These are phyloP conservation scores for Bergia sp. DNA, from an alignment of 92 coral and sea anemone species.

Conservation along the genomic window DNA sequence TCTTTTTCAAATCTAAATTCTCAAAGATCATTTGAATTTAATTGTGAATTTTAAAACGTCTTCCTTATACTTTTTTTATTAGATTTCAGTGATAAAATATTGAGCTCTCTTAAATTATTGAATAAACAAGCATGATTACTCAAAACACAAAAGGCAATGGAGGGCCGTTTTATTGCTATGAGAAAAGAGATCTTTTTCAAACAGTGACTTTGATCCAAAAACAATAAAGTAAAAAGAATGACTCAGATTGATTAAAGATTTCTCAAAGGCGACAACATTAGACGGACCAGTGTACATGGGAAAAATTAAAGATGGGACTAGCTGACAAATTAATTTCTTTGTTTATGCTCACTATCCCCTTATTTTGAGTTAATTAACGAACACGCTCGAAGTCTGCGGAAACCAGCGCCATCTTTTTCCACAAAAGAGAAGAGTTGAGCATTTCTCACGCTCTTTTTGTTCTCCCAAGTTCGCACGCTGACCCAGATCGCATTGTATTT, in stretches of 20 bases:
- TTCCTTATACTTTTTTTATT: neutral
- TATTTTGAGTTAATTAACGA: conserved; percentile 18
- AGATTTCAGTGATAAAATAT: neutral
- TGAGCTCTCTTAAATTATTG: neutral
- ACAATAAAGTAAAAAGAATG: neutral
- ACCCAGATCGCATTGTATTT: neutral
- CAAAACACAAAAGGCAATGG: neutral
- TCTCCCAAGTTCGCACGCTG: neutral
- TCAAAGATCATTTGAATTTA: neutral
- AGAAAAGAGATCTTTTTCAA: neutral
- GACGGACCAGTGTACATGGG: conserved; percentile 10
- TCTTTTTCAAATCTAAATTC: neutral
- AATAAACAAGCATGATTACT: conserved; percentile 6
- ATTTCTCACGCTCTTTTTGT: conserved; percentile 32
- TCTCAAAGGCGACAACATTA: conserved; percentile 2
- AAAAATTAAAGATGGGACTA: neutral
- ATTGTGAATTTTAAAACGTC: neutral
- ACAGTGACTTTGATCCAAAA: neutral
- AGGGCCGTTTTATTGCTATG: conserved; percentile 1
- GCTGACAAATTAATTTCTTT: conserved; percentile 1
- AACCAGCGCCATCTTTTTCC: conserved; percentile 22
- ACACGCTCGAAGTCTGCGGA: conserved; percentile 6
- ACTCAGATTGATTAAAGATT: neutral
- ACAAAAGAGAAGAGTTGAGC: neutral
- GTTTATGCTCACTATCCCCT: neutral